Evolutionary conservation across 2,888 invertebrate species (phyloP).

Genomic region (Cataglyphis albicans): DNA sequence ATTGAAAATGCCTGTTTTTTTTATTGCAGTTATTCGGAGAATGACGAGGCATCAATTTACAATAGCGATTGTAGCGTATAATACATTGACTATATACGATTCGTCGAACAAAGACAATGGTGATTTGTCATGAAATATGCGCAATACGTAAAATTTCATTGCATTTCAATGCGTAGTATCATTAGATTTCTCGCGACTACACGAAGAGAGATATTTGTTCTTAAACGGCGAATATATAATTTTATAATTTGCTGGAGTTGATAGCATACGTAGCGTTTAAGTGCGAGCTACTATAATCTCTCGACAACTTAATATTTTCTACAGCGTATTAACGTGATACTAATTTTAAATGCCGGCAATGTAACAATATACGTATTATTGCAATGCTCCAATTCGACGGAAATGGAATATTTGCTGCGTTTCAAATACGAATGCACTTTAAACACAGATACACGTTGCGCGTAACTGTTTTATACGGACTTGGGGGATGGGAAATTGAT

Average conservation of each 20-base stretch:
- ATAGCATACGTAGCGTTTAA: neutral
- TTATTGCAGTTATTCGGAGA: slow-evolving; percentile 66
- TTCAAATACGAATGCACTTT: slow-evolving; percentile 42
- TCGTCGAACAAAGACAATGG: slow-evolving; percentile 39
- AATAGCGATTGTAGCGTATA: slow-evolving; percentile 63
- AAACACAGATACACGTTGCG: slow-evolving; percentile 41
- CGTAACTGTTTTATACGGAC: slow-evolving; percentile 47
- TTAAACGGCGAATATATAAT: neutral
- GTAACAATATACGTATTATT: slow-evolving; percentile 46
- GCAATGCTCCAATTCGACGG: slow-evolving; percentile 40
- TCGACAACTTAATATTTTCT: slow-evolving; percentile 8
- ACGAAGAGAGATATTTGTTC: neutral
- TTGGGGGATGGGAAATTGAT: slow-evolving; percentile 46
- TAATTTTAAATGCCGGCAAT: slow-evolving; percentile 28
- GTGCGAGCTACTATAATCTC: neutral
- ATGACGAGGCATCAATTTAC: slow-evolving; percentile 69
- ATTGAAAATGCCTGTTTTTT: slow-evolving; percentile 58
- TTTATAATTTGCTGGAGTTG: neutral
- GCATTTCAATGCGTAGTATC: neutral
- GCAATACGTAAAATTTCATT: slow-evolving; percentile 1
- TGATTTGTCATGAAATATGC: slow-evolving; percentile 40
- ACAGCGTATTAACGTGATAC: neutral
- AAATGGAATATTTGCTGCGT: slow-evolving; percentile 38
- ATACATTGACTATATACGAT: slow-evolving; percentile 42
- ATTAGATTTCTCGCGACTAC: slow-evolving; percentile 17